phyloP scores from a whole-genome alignment of 2,888 invertebrate species.

The Melipona bicolor region DNA sequence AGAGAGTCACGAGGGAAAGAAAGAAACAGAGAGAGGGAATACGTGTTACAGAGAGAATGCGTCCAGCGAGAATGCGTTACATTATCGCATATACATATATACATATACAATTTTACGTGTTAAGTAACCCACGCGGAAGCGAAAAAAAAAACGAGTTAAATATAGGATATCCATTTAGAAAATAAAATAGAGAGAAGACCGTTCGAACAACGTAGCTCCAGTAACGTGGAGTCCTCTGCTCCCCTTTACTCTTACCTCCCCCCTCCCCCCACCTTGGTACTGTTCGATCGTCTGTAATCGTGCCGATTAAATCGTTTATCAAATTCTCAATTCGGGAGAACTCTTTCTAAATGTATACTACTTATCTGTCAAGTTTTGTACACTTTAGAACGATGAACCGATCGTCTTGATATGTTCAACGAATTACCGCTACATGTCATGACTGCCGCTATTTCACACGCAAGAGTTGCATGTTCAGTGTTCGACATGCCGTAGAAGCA shows the following conservation, averaged over 20 bases:
- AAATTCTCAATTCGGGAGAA: neutral
- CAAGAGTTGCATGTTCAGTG: neutral
- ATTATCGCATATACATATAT: slow-evolving; percentile 59
- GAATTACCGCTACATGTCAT: neutral
- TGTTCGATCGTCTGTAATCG: slow-evolving; percentile 53
- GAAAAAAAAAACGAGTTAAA: slow-evolving; percentile 58
- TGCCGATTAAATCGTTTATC: slow-evolving; percentile 32
- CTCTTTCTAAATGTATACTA: neutral
- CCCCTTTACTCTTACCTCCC: slow-evolving; percentile 15
- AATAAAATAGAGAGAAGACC: slow-evolving; percentile 48
- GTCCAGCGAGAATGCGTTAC: slow-evolving; percentile 47
- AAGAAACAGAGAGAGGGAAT: slow-evolving; percentile 2
- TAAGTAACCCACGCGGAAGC: slow-evolving; percentile 57
- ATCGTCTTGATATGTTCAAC: neutral
- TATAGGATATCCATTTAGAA: slow-evolving; percentile 61
- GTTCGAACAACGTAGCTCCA: slow-evolving; percentile 55
- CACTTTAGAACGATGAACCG: neutral
- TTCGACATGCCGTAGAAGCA: neutral
- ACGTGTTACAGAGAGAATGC: slow-evolving; percentile 36
- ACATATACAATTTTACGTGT: slow-evolving; percentile 58
- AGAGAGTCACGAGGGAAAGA: neutral
- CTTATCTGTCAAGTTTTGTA: neutral
- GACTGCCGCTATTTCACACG: slow-evolving; percentile 12
- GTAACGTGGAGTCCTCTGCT: slow-evolving; percentile 21
- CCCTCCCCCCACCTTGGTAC: slow-evolving; percentile 14